Percentiles rank a stretch among this genome's conserved stretches.
Evolutionary conservation across 2,113 vertebrate species (phyloP).

Genomic region (Hemiprocne comata): DNA sequence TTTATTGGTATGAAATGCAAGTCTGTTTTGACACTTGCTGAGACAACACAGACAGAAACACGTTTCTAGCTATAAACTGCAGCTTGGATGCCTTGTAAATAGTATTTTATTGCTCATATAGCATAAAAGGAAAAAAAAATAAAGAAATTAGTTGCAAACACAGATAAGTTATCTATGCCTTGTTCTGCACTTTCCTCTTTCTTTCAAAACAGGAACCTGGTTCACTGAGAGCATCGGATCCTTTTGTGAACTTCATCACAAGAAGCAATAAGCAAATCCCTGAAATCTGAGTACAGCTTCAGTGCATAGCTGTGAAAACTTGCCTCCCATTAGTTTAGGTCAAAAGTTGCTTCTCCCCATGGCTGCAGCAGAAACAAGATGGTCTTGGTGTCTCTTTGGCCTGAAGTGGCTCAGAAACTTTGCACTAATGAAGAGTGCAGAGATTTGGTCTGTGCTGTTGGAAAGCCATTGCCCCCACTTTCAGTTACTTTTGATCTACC

Average conservation of each 20-base stretch:
- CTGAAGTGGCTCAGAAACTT: not conserved
- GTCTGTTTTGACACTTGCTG: conserved; percentile 70
- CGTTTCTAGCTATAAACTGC: conserved; percentile 48
- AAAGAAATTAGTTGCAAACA: not conserved
- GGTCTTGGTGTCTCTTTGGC: not conserved
- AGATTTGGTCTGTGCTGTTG: not conserved
- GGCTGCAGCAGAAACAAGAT: not conserved
- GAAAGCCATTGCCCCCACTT: not conserved
- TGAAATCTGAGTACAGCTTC: not conserved
- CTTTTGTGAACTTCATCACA: not conserved
- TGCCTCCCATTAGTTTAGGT: not conserved
- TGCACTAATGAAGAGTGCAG: not conserved
- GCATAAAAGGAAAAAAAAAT: not conserved
- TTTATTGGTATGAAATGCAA: conserved; percentile 66
- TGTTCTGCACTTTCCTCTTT: conserved; percentile 43
- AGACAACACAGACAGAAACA: conserved; percentile 50
- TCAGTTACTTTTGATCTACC: conserved; percentile 1
- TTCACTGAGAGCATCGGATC: not conserved
- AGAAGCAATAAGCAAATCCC: not conserved
- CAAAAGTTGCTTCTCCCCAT: not conserved
- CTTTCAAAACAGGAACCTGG: conserved; percentile 54
- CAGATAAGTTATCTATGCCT: conserved; percentile 51
- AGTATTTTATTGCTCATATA: conserved; percentile 40
- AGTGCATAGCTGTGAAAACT: not conserved
- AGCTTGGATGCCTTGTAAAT: conserved; percentile 47